Percentiles rank a stretch among this genome's conserved stretches.
phyloP scores from a whole-genome alignment of 2,113 vertebrate species.

The Aleadryas rufinucha region DNA sequence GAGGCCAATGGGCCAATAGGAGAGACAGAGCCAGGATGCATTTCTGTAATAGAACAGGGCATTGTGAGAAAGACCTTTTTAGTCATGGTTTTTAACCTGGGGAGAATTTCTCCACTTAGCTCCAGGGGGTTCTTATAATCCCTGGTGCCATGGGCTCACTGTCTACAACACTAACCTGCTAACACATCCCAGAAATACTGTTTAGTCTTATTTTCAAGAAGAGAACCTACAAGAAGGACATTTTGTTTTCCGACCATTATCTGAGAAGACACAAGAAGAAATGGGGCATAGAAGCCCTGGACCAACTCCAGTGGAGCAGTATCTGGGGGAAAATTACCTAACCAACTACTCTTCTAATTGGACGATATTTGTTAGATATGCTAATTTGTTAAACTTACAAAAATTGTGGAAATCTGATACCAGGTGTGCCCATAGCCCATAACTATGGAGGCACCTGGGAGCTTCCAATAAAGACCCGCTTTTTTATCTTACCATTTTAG shows the following conservation, averaged over 20 bases:
- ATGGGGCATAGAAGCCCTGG: not conserved
- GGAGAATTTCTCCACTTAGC: too few species aligned
- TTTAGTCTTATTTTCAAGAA: not conserved
- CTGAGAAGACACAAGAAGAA: not conserved
- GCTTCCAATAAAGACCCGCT: not conserved
- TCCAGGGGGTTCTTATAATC: too few species aligned
- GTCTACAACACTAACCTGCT: not conserved
- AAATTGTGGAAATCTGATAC: rapidly evolving
- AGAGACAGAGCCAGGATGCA: too few species aligned
- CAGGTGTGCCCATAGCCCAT: not conserved
- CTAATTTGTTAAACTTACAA: not conserved
- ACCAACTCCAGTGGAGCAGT: not conserved
- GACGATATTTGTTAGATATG: not conserved
- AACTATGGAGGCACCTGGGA: not conserved
- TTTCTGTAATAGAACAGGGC: too few species aligned
- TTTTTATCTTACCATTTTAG: not conserved
- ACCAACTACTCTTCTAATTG: not conserved
- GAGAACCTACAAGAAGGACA: not conserved
- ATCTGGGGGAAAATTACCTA: too few species aligned
- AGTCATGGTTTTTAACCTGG: too few species aligned
- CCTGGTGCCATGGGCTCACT: too few species aligned
- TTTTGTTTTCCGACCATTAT: not conserved
- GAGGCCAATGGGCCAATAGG: too few species aligned
- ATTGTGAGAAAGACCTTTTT: too few species aligned
- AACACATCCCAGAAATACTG: not conserved